phyloP scores from a whole-genome alignment of 2,888 invertebrate species.

The Harpalus rufipes region DNA sequence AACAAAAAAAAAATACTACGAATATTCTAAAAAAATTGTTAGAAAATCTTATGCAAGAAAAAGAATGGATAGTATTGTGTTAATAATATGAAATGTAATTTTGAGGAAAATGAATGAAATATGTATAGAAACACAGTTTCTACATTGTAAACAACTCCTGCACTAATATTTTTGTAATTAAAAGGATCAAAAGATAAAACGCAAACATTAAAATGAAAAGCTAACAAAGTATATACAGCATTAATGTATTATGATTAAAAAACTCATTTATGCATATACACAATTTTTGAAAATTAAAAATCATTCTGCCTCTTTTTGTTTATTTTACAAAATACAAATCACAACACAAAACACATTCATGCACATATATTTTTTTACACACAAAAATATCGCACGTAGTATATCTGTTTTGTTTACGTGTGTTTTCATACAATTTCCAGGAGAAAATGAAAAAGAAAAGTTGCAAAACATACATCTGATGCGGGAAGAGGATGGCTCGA shows the following conservation, averaged over 20 bases:
- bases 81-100: too few species aligned
- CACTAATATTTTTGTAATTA: neutral
- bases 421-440: slow-evolving; percentile 63
- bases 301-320: slow-evolving; percentile 15
- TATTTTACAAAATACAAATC: slow-evolving; percentile 18
- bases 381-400: slow-evolving; percentile 52
- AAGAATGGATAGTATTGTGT: too few species aligned
- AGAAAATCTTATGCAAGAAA: too few species aligned
- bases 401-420: slow-evolving; percentile 55
- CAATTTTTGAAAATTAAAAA: slow-evolving; percentile 31
- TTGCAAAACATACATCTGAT: slow-evolving; percentile 56
- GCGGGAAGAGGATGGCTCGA: slow-evolving; percentile 55
- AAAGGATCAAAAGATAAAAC: neutral
- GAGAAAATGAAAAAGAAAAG: slow-evolving; percentile 64
- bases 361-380: slow-evolving; percentile 27
- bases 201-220: neutral
- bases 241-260: neutral
- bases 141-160: too few species aligned
- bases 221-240: neutral
- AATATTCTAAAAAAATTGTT: too few species aligned
- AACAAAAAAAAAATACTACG: too few species aligned
- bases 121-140: too few species aligned
- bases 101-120: too few species aligned
- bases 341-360: slow-evolving; percentile 24
- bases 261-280: slow-evolving; percentile 36